Base-by-base conservation (phyloP, 2,888 invertebrate species). In the Leucozona laternaria region DNA sequence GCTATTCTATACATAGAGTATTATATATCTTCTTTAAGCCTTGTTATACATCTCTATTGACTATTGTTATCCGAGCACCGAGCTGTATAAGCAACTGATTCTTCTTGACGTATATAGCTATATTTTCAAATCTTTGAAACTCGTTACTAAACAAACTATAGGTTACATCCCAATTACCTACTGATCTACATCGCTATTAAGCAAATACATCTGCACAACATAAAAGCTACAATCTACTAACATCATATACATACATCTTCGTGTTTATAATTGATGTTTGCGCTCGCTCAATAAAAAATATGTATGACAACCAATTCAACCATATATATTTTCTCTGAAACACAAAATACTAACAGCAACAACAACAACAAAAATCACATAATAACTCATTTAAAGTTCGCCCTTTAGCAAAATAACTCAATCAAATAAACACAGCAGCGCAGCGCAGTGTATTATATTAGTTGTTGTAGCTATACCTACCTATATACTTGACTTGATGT, bases 381-480 rank as follows among this genome's bases (percentile, higher is more conserved):
- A 86, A 86, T 86, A 86, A 86, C 86, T 86, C 86, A 86, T 86
- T 86, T 86, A 82, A 40, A 75, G 68, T 82, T 77, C 40, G 70
- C 82, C 86, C 85, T 64, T 22, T 58, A 64, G 86, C 86, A 71
- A 86, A 86, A 86, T 86, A 86, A 86, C 86, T 86, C 86, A 86
- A 86, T 86, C 86, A 86, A 86, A 71, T 53, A 72, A 45, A 78
- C 34, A 53, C 68, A 68, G 28, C 48, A 40, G 66, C 7, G 13
- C 17, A 11, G 28, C 28, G 3, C n/a, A n/a, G n/a, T 28, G 6
- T 28, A 28, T 31, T 31, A 31, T 31, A 31, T 31, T 15, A 28
- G 17, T 34, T n/a, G 43, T 34, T 25, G 25, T 40, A 20, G n/a
- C n/a, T n/a, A n/a, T n/a, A n/a, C n/a, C n/a, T n/a, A n/a, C n/a